phyloP scores from a whole-genome alignment of 37 sponge, comb jelly and placozoan genomes.

The Theonella swinhoei region DNA sequence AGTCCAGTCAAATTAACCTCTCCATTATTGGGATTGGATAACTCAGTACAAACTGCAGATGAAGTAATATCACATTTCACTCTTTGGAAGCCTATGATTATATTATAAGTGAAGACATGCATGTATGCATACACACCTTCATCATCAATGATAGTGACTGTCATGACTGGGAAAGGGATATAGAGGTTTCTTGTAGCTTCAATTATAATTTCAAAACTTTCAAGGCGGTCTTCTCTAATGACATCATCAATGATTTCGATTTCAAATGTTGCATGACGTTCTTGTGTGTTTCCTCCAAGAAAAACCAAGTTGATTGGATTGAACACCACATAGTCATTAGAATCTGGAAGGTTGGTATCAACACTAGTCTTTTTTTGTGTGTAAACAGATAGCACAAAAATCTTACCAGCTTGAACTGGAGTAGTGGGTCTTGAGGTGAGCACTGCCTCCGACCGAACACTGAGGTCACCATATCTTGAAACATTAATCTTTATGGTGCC shows the following conservation, averaged over 20 bases:
- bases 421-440: background rate
- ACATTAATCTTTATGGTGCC: slow-evolving; percentile 3
- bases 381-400: background rate
- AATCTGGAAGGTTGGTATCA: background rate
- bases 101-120: too few species aligned
- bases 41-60: too few species aligned
- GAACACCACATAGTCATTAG: slow-evolving; percentile 12
- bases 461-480: slow-evolving; percentile 1
- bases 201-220: background rate
- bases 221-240: background rate
- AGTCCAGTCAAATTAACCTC: too few species aligned
- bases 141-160: slow-evolving; percentile 4
- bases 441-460: background rate
- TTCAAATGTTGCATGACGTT: background rate
- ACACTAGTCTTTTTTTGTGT: too few species aligned
- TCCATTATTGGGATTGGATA: too few species aligned
- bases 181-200: background rate
- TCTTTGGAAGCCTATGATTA: too few species aligned
- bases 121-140: too few species aligned
- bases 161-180: background rate
- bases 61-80: too few species aligned
- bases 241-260: background rate
- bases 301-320: background rate
- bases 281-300: background rate
- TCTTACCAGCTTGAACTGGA: background rate